Conservation (phyloP, 2,113 vertebrate genomes). For the Emydocephalus ijimae region DNA sequence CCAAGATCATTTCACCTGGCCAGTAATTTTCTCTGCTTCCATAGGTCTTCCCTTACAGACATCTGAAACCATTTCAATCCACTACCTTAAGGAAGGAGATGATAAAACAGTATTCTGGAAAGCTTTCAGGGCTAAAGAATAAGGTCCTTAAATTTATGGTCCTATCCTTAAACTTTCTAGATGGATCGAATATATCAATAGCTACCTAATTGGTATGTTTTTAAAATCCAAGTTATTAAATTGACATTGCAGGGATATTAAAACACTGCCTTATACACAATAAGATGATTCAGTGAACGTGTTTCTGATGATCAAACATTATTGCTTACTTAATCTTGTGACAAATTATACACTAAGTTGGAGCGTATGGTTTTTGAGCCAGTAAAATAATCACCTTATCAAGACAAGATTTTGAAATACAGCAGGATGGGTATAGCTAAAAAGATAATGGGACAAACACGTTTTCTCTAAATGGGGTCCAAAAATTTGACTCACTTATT, state of each 20-base stretch:
- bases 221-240: not conserved
- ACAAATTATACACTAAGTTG: not conserved
- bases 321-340: not conserved
- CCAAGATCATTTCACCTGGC: not conserved
- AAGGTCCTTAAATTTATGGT: not conserved
- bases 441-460: not conserved
- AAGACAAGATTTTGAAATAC: not conserved
- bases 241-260: not conserved
- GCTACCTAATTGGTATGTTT: not conserved
- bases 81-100: not conserved
- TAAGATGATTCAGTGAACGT: not conserved
- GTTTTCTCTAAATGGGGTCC: not conserved
- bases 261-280: not conserved
- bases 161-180: not conserved
- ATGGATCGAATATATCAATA: not conserved
- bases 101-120: not conserved
- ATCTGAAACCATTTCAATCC: slow-evolving; percentile 5
- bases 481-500: not conserved
- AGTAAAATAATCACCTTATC: not conserved
- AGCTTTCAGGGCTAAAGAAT: not conserved
- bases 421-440: not conserved
- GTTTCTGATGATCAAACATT: not conserved
- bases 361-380: not conserved
- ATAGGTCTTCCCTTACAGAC: slow-evolving; percentile 1
- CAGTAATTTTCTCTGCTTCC: slow-evolving; percentile 18